Conservation (phyloP, 2,113 vertebrate genomes). For the Phaethornis superciliosus region DNA sequence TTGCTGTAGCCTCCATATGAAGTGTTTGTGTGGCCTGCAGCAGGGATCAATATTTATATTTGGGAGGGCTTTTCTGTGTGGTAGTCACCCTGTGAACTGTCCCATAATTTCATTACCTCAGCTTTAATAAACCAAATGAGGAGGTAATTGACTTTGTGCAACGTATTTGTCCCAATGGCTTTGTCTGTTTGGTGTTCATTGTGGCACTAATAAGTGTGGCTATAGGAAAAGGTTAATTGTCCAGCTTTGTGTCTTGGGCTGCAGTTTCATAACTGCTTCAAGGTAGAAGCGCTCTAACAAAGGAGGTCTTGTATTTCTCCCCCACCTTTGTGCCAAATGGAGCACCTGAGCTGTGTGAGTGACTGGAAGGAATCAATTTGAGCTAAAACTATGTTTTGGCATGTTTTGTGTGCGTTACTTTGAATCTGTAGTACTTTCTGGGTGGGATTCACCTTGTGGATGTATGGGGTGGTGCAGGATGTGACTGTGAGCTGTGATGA, state of each 20-base stretch:
- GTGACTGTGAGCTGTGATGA: background rate
- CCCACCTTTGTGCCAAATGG: background rate
- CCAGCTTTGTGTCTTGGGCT: background rate
- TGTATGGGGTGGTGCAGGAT: background rate
- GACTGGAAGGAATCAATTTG: background rate
- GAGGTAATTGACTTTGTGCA: slow-evolving; percentile 16
- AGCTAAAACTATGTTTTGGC: background rate
- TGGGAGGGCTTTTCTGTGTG: background rate
- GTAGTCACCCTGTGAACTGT: background rate
- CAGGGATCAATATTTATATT: background rate
- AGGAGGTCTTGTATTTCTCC: background rate
- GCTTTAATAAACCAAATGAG: slow-evolving; percentile 11
- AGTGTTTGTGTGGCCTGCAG: background rate
- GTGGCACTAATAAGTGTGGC: background rate
- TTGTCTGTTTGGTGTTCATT: background rate
- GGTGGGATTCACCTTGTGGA: background rate
- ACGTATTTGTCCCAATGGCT: background rate
- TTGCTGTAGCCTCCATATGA: background rate
- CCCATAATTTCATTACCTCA: background rate
- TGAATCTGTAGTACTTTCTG: background rate
- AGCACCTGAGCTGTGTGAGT: background rate
- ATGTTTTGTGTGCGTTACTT: background rate
- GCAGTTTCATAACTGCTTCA: background rate
- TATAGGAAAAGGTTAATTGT: slow-evolving; percentile 35
- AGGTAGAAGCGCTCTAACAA: background rate